A percentile compares a stretch with the other conserved stretches of the same genome.
Conservation (phyloP, 2,113 vertebrate species). For the Sander lucioperca region DNA sequence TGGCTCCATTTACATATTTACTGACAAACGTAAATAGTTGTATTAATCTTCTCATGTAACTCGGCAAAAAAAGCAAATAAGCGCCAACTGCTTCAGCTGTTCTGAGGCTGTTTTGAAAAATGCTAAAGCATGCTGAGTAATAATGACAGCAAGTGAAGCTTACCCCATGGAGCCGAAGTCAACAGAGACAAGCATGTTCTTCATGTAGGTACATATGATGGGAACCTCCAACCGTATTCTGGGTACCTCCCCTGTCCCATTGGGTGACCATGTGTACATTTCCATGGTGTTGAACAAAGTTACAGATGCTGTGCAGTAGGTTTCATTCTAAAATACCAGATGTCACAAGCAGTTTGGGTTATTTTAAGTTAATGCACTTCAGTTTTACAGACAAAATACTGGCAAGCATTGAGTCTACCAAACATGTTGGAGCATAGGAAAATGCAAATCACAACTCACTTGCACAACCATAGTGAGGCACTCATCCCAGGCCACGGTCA, state of each 20-base stretch:
- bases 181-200: conserved; percentile 83
- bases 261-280: conserved; percentile 21
- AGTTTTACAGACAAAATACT: not conserved
- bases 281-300: conserved; percentile 79
- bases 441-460: conserved; percentile 77
- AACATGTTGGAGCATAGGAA: not conserved
- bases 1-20: not conserved
- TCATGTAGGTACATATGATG: conserved; percentile 86
- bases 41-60: not conserved
- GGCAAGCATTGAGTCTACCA: not conserved
- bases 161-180: conserved; percentile 87
- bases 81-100: not conserved
- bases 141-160: conserved; percentile 30
- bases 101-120: conserved; percentile 1
- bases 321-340: conserved; percentile 85
- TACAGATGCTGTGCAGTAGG: conserved; percentile 80
- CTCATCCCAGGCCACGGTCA: conserved; percentile 84
- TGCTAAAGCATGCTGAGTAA: conserved; percentile 16
- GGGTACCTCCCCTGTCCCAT: conserved; percentile 61
- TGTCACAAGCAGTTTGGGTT: not conserved
- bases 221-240: conserved; percentile 77
- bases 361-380: not conserved
- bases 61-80: not conserved
- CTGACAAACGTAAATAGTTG: no score
- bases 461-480: conserved; percentile 83